Percentiles rank a stretch among this genome's conserved stretches.
phyloP scores from a whole-genome alignment of 2,888 invertebrate species.

The Neuroscelio doddi region DNA sequence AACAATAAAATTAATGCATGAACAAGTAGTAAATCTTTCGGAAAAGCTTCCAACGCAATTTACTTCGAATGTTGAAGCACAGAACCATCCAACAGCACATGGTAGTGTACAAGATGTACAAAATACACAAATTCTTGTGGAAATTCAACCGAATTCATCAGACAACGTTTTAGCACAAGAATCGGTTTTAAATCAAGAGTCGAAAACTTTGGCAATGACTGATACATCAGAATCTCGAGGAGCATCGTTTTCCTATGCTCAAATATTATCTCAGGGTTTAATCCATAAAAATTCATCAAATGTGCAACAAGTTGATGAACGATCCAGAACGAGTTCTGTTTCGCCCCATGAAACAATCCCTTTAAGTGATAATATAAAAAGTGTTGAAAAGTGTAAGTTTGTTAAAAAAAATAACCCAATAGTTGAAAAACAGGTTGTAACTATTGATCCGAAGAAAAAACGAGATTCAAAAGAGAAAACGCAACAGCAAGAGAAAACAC shows the following conservation, averaged over 20 bases:
- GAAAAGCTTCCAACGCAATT: conserved; percentile 16
- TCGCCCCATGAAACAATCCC: conserved; percentile 4
- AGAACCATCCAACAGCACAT: not conserved
- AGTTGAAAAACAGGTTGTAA: not conserved
- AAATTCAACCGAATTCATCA: not conserved
- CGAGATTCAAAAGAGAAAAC: conserved; percentile 30
- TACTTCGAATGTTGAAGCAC: conserved; percentile 6
- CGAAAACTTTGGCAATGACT: conserved; percentile 4
- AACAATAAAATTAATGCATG: conserved; percentile 13
- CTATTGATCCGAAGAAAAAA: conserved; percentile 29
- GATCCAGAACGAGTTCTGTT: not conserved
- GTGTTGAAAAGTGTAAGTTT: conserved; percentile 15
- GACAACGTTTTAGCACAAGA: not conserved
- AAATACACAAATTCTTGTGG: conserved; percentile 23
- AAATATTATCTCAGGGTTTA: conserved; percentile 81
- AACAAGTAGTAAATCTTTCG: conserved; percentile 18
- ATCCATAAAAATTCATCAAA: conserved; percentile 66
- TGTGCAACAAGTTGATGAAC: not conserved
- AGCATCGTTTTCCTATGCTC: conserved; percentile 78
- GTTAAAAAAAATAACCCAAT: conserved; percentile 21
- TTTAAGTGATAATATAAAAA: conserved; percentile 8
- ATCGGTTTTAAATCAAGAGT: not conserved
- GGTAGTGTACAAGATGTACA: conserved; percentile 2
- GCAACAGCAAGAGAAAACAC: conserved; percentile 9
- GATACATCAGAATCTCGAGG: conserved; percentile 46